Base-by-base conservation (phyloP, 1,140 invertebrate genomes). In the Microplitis demolitor region DNA sequence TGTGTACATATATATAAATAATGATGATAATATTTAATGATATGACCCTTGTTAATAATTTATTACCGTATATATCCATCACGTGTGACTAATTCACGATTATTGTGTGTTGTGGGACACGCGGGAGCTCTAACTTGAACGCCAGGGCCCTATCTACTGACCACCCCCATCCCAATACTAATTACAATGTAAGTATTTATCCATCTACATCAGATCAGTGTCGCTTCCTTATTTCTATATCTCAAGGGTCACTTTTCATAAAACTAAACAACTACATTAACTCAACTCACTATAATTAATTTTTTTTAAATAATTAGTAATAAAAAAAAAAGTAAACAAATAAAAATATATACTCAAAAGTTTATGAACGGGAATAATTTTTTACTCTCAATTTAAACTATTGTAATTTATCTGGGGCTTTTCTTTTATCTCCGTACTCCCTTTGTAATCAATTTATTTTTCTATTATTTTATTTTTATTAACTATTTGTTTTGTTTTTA, bases 101-200 rank as follows among this genome's bases (percentile, higher is more conserved):
- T 86, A 80, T 85, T 86, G 81, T 85, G 84, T 85, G 83, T 86
- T 86, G 84, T 86, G 84, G 84, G 81, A 84, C 83, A 81, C 83
- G 82, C 84, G 84, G 84, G 84, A 85, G 84, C 83, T 84, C 82
- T 86, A 86, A 86, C 83, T 82, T 76, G 84, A 85, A 83, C 82
- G 80, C 82, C 83, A 85, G 84, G 84, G 81, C 82, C 82, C 83
- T 86, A 75, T 83, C 83, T 86, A 85, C 84, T 85, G 83, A 85
- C 83, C 82, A 85, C 82, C 81, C 84, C 82, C 84, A 84, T 84
- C 83, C 84, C 82, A 83, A 85, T 86, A 86, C 84, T 85, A 85
- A 86, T 85, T 84, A 78, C 81, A 83, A 85, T 85, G 84, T 86
- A 85, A 86, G 84, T 85, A 85, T 84, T 81, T 76, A 84, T 84